Conservation (phyloP, 1,140 invertebrate genomes). For the Propsilocerus akamusi region DNA sequence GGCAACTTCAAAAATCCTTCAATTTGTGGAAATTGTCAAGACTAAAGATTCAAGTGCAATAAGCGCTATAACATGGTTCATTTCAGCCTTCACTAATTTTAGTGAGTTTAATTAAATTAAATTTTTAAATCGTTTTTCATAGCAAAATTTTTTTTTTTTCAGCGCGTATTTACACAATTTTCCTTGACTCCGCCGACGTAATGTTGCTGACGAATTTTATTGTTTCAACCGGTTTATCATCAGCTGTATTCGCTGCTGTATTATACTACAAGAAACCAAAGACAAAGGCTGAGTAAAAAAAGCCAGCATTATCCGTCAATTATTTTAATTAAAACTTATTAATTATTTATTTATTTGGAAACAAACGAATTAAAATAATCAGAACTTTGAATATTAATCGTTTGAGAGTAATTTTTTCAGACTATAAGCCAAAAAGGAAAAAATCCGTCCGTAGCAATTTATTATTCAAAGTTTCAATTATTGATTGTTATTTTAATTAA, state of each 20-base stretch:
- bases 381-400: too few relatives aligned
- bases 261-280: constrained; percentile 27
- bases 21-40: constrained; percentile 39
- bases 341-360: too few relatives aligned
- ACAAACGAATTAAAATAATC: too few relatives aligned
- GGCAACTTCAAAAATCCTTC: constrained; percentile 45
- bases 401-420: too few relatives aligned
- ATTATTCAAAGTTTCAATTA: too few relatives aligned
- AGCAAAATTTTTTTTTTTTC: constrained; percentile 18
- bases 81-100: constrained; percentile 48
- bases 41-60: constrained; percentile 44
- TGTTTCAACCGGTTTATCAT: constrained; percentile 38
- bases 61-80: constrained; percentile 44
- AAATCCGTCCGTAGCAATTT: too few relatives aligned
- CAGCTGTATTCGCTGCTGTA: constrained; percentile 33
- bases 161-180: constrained; percentile 46
- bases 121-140: constrained; percentile 4
- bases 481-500: too few relatives aligned
- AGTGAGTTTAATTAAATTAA: constrained; percentile 30
- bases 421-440: too few relatives aligned
- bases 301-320: neutral
- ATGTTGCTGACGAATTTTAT: constrained; percentile 40
- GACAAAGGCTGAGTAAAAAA: neutral
- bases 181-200: constrained; percentile 40
- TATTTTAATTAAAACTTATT: too few relatives aligned